Evolutionary conservation across 1,140 invertebrate species (phyloP).

Genomic region (Cydia strobilella): DNA sequence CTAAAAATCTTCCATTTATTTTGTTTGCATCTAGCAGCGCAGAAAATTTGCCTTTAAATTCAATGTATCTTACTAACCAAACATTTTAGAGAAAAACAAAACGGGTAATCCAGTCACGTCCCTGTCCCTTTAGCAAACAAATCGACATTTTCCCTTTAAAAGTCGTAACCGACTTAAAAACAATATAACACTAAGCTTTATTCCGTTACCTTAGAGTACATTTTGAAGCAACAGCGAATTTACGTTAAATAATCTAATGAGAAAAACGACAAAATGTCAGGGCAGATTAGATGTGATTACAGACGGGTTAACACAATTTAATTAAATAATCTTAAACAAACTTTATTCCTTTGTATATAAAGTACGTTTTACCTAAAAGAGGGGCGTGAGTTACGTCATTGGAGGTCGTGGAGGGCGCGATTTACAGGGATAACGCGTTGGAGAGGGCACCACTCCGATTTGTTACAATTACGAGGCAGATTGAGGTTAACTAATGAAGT

Average conservation of each 20-base stretch:
- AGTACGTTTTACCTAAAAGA: background rate
- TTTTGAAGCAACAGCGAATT: background rate
- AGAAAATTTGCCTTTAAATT: constrained; percentile 21
- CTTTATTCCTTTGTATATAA: background rate
- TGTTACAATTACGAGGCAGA: constrained; percentile 24
- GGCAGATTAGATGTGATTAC: constrained; percentile 16
- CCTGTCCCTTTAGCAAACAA: constrained; percentile 71
- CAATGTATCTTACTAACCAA: constrained; percentile 19
- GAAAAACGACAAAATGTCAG: constrained; percentile 8
- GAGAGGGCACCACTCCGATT: background rate
- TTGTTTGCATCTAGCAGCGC: background rate
- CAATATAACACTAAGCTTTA: background rate
- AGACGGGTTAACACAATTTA: constrained; percentile 9
- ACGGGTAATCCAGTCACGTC: constrained; percentile 33
- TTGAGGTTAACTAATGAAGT: constrained; percentile 27
- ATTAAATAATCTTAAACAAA: background rate
- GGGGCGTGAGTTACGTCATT: background rate
- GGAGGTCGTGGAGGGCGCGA: background rate
- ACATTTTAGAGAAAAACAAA: constrained; percentile 31
- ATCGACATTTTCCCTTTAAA: constrained; percentile 41
- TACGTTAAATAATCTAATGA: background rate
- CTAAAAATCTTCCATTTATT: background rate
- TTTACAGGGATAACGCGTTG: constrained; percentile 30
- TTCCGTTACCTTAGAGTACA: background rate
- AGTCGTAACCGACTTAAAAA: constrained; percentile 38